Percentiles rank a stretch among this genome's conserved stretches.
These are phyloP conservation scores for Liopterus haemorrhoidalis DNA, from an alignment of 2,888 invertebrate species.

Conservation along the genomic window DNA sequence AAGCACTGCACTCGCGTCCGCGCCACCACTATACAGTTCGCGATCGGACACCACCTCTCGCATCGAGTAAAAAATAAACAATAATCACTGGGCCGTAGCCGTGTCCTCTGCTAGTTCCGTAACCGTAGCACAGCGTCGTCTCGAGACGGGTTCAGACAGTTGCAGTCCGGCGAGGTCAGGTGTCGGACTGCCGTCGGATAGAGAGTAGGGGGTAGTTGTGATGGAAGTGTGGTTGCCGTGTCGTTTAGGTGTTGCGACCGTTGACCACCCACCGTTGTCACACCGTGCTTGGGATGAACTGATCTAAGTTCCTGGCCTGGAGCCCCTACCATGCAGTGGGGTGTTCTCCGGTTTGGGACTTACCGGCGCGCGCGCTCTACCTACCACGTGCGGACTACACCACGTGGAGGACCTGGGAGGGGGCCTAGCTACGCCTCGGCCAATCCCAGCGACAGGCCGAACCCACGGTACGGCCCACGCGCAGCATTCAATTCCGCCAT, in stretches of 20 bases:
- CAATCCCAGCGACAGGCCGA: constrained; percentile 36
- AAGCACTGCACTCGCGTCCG: background rate
- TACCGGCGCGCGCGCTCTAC: constrained; percentile 1
- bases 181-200: background rate
- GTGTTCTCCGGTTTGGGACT: background rate
- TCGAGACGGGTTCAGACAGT: too few species aligned
- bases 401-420: constrained; percentile 14
- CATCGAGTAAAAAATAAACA: constrained; percentile 46
- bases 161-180: constrained; percentile 4
- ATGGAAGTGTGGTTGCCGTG: constrained; percentile 5
- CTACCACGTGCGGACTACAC: constrained; percentile 4
- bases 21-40: constrained; percentile 4
- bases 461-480: constrained; percentile 34
- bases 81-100: constrained; percentile 40
- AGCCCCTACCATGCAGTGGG: constrained; percentile 2
- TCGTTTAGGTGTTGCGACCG: too few species aligned
- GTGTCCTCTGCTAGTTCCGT: constrained; percentile 1
- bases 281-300: constrained; percentile 1
- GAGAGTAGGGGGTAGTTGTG: background rate
- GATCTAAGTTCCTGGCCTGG: background rate
- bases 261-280: constrained; percentile 2
- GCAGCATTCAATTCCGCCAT: constrained; percentile 39
- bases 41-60: constrained; percentile 15
- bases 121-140: constrained; percentile 1
- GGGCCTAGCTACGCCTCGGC: constrained; percentile 21